These are phyloP conservation scores for Prunella strophiata DNA, from an alignment of 2,797 vertebrate genomes.

Conservation along the genomic window DNA sequence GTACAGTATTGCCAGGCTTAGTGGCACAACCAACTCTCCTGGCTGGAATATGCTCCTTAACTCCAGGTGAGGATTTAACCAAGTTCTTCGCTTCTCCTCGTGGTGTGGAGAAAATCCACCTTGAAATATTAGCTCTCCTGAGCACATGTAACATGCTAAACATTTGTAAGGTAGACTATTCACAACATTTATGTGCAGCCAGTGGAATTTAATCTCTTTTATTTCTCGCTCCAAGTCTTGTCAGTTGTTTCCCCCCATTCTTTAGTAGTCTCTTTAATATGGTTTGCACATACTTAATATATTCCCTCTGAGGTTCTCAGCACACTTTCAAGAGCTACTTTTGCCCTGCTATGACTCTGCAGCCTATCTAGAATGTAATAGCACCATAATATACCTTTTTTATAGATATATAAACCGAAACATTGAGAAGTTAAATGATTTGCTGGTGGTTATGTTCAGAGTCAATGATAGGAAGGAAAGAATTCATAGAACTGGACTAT, in stretches of 20 bases:
- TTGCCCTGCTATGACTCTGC: conserved; percentile 27
- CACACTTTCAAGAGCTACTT: conserved; percentile 33
- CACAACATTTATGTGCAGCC: conserved; percentile 30
- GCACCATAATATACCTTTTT: conserved; percentile 26
- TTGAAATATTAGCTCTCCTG: conserved; percentile 52
- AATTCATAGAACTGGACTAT: conserved; percentile 3
- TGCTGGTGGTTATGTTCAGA: conserved; percentile 37
- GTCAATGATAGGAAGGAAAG: conserved; percentile 11
- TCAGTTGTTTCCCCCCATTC: conserved; percentile 55
- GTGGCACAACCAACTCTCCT: background rate
- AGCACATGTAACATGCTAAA: conserved; percentile 54
- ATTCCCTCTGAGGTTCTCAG: conserved; percentile 60
- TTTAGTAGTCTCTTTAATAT: conserved; percentile 57
- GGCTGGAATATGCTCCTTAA: background rate
- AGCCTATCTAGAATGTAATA: background rate
- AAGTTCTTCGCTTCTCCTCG: background rate
- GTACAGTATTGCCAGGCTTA: conserved; percentile 27
- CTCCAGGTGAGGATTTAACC: conserved; percentile 34
- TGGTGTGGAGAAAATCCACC: conserved; percentile 50
- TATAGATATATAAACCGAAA: conserved; percentile 41
- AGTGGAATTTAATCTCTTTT: conserved; percentile 69
- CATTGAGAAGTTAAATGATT: conserved; percentile 44
- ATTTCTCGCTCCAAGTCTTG: conserved; percentile 39
- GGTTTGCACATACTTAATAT: conserved; percentile 58
- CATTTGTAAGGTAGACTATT: conserved; percentile 45